These are phyloP conservation scores for Valencia hispanica DNA, from an alignment of 2,797 vertebrate genomes.

Conservation along the genomic window DNA sequence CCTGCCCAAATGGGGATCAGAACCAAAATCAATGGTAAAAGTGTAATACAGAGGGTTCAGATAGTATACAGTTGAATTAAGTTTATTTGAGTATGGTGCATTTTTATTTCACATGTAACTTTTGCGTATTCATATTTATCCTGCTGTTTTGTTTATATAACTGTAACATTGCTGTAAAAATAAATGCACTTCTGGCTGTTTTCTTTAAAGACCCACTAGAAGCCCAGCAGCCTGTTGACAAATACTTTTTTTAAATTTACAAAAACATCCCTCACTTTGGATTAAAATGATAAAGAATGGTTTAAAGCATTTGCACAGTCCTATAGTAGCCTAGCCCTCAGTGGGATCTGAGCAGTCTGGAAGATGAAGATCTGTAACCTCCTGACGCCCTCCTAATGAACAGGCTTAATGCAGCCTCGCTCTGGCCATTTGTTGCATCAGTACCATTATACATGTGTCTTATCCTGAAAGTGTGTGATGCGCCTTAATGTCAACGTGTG, in stretches of 20 bases:
- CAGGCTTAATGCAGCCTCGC: constrained; percentile 43
- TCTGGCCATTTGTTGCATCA: constrained; percentile 68
- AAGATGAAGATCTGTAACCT: constrained; percentile 40
- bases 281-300: not conserved
- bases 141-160: not conserved
- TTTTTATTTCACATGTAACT: not conserved
- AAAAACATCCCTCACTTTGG: not conserved
- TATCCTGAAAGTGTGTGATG: constrained; percentile 49
- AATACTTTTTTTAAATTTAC: not conserved
- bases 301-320: not conserved
- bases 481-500: constrained; percentile 52
- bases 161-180: not conserved
- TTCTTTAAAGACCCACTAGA: not conserved
- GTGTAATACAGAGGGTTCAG: not conserved
- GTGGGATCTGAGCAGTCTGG: constrained; percentile 1
- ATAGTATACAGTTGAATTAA: not conserved
- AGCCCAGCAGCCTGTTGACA: not conserved
- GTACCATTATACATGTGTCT: constrained; percentile 60
- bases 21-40: not conserved
- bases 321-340: not conserved
- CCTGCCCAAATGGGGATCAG: not conserved
- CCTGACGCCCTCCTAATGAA: constrained; percentile 47
- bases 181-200: not conserved
- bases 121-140: not conserved
- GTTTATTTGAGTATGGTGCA: not conserved